These are phyloP conservation scores for Polyodon spathula DNA, from an alignment of 2,113 vertebrate genomes.

Conservation along the genomic window DNA sequence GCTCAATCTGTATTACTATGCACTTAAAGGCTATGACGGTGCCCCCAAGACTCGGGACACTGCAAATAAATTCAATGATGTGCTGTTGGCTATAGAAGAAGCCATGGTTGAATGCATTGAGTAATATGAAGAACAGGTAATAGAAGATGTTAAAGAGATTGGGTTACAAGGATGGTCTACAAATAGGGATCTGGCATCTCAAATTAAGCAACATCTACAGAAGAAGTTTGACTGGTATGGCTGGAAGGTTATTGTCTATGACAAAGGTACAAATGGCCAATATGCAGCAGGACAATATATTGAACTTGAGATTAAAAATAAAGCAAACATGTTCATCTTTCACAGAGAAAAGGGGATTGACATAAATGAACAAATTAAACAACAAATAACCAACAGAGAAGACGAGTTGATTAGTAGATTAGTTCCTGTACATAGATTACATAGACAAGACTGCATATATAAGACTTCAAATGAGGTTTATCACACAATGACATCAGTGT, in stretches of 20 bases:
- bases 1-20: not conserved
- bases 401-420: too few species aligned
- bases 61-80: not conserved
- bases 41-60: not conserved
- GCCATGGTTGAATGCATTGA: not conserved
- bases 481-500: too few species aligned
- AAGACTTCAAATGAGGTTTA: too few species aligned
- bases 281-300: not conserved
- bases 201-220: not conserved
- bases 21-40: not conserved
- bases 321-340: not conserved
- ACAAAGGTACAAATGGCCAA: not conserved
- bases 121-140: not conserved
- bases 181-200: not conserved
- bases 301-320: not conserved
- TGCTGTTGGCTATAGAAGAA: not conserved
- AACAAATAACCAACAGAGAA: not conserved
- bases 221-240: slow-evolving; percentile 8
- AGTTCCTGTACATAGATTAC: too few species aligned
- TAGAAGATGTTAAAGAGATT: not conserved
- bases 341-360: not conserved
- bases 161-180: not conserved
- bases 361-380: not conserved
- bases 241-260: slow-evolving; percentile 4
- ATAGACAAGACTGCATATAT: too few species aligned